phyloP scores from a whole-genome alignment of 2,113 vertebrate genomes.

The Cinclus mexicanus region DNA sequence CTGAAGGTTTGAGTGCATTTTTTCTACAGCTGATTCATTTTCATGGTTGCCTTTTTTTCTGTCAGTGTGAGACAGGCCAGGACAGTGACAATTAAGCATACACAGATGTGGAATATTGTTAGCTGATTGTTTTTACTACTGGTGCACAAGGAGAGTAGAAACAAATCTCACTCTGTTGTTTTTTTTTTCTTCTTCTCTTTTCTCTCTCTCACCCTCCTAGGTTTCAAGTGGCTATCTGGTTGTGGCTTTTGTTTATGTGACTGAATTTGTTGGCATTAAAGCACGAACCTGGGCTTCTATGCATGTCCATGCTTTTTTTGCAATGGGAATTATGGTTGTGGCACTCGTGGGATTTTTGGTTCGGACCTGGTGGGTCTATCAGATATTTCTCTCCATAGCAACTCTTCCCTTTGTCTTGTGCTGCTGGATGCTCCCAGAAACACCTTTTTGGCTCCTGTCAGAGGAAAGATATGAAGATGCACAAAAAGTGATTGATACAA shows the following conservation, averaged over 20 bases:
- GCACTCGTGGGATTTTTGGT: slow-evolving; percentile 87
- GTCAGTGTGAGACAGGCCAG: neutral
- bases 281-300: slow-evolving; percentile 93
- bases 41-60: neutral
- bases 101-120: neutral
- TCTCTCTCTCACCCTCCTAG: slow-evolving; percentile 68
- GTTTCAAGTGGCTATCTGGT: slow-evolving; percentile 92
- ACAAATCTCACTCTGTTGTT: neutral
- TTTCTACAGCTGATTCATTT: neutral
- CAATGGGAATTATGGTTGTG: slow-evolving; percentile 88
- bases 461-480: slow-evolving; percentile 81
- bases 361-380: slow-evolving; percentile 92
- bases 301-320: slow-evolving; percentile 92
- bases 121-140: neutral
- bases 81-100: accelerated
- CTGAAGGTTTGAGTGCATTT: neutral
- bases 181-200: neutral
- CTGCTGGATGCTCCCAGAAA: slow-evolving; percentile 95
- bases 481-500: slow-evolving; percentile 81
- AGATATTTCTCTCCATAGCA: slow-evolving; percentile 85
- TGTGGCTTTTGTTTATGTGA: slow-evolving; percentile 94
- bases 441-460: slow-evolving; percentile 90
- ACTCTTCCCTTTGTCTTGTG: slow-evolving; percentile 89
- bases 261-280: slow-evolving; percentile 89
- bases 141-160: neutral